A percentile compares a stretch with the other conserved stretches of the same genome.
Evolutionary conservation across 2,113 vertebrate species (phyloP).

Genomic region (Anolis carolinensis): DNA sequence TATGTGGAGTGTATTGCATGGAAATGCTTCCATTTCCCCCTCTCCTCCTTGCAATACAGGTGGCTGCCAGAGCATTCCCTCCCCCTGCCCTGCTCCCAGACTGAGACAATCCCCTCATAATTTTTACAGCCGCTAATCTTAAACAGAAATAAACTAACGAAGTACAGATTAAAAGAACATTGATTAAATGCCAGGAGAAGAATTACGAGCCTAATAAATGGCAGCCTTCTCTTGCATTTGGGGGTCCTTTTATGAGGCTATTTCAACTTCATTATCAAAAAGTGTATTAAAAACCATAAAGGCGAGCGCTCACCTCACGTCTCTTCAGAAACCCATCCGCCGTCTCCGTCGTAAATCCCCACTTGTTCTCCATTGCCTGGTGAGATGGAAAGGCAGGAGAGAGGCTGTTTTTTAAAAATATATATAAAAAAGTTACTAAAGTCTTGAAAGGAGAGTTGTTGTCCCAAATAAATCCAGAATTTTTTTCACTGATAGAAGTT

Average conservation of each 20-base stretch:
- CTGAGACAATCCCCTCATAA: constrained; percentile 28
- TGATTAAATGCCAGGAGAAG: constrained; percentile 69
- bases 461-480: background rate
- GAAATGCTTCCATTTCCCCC: background rate
- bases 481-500: background rate
- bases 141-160: constrained; percentile 58
- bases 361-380: constrained; percentile 9
- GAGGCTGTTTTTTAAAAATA: no score
- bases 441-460: no score
- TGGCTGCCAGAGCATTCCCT: background rate
- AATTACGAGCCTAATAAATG: constrained; percentile 70
- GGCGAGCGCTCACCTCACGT: constrained; percentile 31
- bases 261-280: constrained; percentile 68
- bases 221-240: constrained; percentile 54
- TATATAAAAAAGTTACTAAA: background rate
- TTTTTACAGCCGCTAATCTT: constrained; percentile 61
- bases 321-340: constrained; percentile 32
- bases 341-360: constrained; percentile 58
- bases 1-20: no score
- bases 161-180: constrained; percentile 68
- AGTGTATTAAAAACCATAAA: constrained; percentile 67
- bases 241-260: constrained; percentile 63
- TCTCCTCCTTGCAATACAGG: background rate
- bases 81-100: background rate
- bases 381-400: background rate